Evolutionary conservation across 2,797 vertebrate species (phyloP), one percentile per base, ranked within the genome.

Genomic region (Hoplostethus mediterraneus): DNA sequence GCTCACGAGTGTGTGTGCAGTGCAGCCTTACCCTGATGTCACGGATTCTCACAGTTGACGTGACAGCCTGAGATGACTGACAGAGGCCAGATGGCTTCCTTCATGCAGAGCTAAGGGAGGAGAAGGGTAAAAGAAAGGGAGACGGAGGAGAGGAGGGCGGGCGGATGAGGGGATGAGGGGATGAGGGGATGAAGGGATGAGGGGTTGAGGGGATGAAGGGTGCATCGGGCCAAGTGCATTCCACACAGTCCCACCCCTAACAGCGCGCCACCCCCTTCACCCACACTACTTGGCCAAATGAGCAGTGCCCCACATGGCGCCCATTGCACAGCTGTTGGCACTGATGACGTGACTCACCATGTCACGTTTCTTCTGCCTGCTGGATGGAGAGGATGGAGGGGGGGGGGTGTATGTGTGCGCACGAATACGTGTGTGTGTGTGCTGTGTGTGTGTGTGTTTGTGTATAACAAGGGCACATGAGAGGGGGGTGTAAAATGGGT

Each of bases 281-380:
- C 79, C 72, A 33, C 77, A 76, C 66, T 42, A 61, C 63, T 83
- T 71, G 85, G 82, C 77, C 83, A 54, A 87, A 90, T 80, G 80
- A 90, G 84, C 60, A 63, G 72, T 72, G 68, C 75, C 87, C 89
- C 86, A 87, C 88, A 90, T 91, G 77, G 88, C 57, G 80, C 82
- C 77, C 66, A 16, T 42, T 80, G 87, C 89, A 87, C 93, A 93
- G 91, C 90, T 94, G 94, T 90, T 89, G 90, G 87, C 84, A 48
- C 63, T 21, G 21, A 21, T 67, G 86, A 86, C 81, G 73, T 90
- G 90, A 92, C 83, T 92, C 89, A 91, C 49, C 38, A 82, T 88
- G 90, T 88, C 86, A 82, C 82, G 84, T 78, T 83, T 63, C 67
- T 83, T 63, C 67, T 80, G 86, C 87, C 86, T 83, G 75, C 85